Base-by-base conservation (phyloP, 2,797 vertebrate genomes). In the Pterois miles region DNA sequence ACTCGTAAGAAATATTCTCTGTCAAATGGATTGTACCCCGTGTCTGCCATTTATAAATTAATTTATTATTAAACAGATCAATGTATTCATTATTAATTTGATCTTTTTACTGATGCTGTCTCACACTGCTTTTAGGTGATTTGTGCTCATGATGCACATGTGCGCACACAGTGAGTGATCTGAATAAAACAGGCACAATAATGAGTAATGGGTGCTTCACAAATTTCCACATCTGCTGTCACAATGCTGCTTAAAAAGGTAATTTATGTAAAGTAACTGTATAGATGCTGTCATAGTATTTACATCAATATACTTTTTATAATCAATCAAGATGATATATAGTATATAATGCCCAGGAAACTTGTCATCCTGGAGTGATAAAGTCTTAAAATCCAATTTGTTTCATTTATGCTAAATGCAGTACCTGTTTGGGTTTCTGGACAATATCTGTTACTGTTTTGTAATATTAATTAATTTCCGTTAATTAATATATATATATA, bases 41-140 rank as follows among this genome's bases (percentile, higher is more conserved):
- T 85, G 76, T 88, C 50, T 85, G 74, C 57, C 65, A 82, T 80
- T 87, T 81, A 65, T 22, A 14, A 71, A 73, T 60, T 2, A 3
- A 76, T 87, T 13, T 29, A 78, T 78, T 65, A 65, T 81, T 77
- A 22, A 82, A 66, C 2, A 2, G 33, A 67, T 76, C 38, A 33
- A 20, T 68, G 31, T 29, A 29, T 80, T 78, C 8, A 79, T 79
- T 65, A 80, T 79, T 75, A 9, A 87, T 80, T 46, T 23, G 8
- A 43, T 83, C 18, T 40, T 82, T 71, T 72, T 5, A 72, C 22
- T 11, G 16, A 53, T 20, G 56, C 64, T 65, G 54, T 14, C 29
- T 72, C 52, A 69, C 40, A 63, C 43, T 36, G 58, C 46, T 57
- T 64, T 66, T 14, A 9, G 13, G 9, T 62, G 4, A 60, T 52